Evolutionary conservation across 2,113 vertebrate genomes (phyloP).

Genomic region (Callorhinus ursinus): DNA sequence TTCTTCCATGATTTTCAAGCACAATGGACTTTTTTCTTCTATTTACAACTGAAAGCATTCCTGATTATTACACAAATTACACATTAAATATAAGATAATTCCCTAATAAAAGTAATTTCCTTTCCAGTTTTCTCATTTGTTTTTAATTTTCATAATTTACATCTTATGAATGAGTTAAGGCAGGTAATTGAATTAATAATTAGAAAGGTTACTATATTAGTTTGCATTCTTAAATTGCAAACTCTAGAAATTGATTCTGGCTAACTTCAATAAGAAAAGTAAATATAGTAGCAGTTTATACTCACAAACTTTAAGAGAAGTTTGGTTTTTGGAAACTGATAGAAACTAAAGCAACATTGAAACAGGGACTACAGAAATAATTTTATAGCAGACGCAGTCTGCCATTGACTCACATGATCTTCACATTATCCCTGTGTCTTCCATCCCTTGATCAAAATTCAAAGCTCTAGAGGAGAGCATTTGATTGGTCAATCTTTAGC

Average conservation of each 20-base stretch:
- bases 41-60: neutral
- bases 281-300: neutral
- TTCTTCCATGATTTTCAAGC: neutral
- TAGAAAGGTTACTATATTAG: neutral
- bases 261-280: neutral
- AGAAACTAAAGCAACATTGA: neutral
- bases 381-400: neutral
- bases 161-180: neutral
- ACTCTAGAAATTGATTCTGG: neutral
- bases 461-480: neutral
- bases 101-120: neutral
- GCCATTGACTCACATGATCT: neutral
- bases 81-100: neutral
- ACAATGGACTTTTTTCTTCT: neutral
- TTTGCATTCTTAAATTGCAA: neutral
- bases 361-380: neutral
- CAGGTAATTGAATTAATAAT: neutral
- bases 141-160: neutral
- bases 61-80: neutral
- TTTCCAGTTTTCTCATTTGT: neutral
- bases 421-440: neutral
- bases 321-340: neutral
- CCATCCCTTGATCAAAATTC: neutral
- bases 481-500: neutral
- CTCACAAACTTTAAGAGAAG: neutral